phyloP scores from a whole-genome alignment of 2,888 invertebrate genomes.

The Stratiomys singularior region DNA sequence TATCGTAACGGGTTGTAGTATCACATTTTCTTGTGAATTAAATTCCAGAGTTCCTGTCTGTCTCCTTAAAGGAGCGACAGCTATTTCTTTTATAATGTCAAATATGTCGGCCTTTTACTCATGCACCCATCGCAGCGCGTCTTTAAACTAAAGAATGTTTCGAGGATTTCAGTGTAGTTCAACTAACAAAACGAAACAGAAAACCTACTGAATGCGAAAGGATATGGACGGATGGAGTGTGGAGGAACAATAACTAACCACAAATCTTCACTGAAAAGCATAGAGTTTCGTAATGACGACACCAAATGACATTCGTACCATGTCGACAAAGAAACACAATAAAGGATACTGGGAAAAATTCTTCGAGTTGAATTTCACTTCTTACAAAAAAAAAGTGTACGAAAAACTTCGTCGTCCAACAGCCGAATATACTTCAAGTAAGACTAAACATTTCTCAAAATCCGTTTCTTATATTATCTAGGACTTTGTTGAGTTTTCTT shows the following conservation, averaged over 20 bases:
- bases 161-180: background rate
- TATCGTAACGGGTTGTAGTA: background rate
- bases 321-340: background rate
- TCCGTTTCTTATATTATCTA: background rate
- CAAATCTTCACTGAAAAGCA: background rate
- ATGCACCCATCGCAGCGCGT: background rate
- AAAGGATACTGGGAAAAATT: slow-evolving; percentile 1
- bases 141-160: background rate
- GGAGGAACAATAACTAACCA: slow-evolving; percentile 26
- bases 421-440: background rate
- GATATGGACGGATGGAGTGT: background rate
- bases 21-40: slow-evolving; percentile 31
- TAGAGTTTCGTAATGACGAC: background rate
- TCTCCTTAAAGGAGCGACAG: slow-evolving; percentile 30
- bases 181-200: slow-evolving; percentile 1
- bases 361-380: slow-evolving; percentile 27
- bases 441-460: background rate
- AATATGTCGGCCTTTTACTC: slow-evolving; percentile 14
- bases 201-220: background rate
- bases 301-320: background rate
- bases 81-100: slow-evolving; percentile 31
- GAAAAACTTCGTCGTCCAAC: background rate
- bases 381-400: slow-evolving; percentile 12
- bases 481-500: background rate
- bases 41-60: slow-evolving; percentile 43